A percentile compares a stretch with the other conserved stretches of the same genome.
Evolutionary conservation across 2,113 vertebrate genomes (phyloP).

Genomic region (Hystrix brachyura): DNA sequence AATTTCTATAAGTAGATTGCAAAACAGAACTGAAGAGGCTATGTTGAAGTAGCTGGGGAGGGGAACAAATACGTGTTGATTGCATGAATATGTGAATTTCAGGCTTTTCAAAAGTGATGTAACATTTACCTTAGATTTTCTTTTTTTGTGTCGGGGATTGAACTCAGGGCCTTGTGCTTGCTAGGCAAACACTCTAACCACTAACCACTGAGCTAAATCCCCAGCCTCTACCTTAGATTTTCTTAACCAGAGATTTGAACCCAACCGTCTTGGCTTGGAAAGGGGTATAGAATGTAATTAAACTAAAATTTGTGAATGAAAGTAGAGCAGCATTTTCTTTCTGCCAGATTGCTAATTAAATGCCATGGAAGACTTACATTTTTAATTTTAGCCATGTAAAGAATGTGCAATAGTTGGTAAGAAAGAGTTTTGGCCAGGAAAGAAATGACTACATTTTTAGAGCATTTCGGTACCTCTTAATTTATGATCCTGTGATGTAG

Average conservation of each 20-base stretch:
- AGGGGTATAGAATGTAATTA: constrained; percentile 77
- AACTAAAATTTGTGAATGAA: constrained; percentile 83
- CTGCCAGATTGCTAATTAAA: constrained; percentile 84
- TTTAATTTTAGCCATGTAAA: constrained; percentile 84
- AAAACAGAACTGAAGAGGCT: constrained; percentile 62
- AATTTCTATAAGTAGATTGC: constrained; percentile 66
- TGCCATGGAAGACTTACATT: constrained; percentile 78
- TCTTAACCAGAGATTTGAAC: constrained; percentile 74
- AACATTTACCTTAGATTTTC: constrained; percentile 76
- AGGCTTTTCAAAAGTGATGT: constrained; percentile 68
- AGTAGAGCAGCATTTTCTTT: constrained; percentile 79
- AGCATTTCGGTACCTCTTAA: constrained; percentile 69
- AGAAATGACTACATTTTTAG: constrained; percentile 76
- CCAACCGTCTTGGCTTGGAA: constrained; percentile 74
- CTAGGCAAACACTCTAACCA: no score
- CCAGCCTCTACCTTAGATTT: constrained; percentile 63
- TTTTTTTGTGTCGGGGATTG: neutral
- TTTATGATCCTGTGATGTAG: constrained; percentile 73
- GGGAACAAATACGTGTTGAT: neutral
- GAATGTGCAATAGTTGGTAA: constrained; percentile 80
- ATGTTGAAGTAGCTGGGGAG: neutral
- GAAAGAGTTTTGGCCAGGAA: constrained; percentile 80
- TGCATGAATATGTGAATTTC: constrained; percentile 34
- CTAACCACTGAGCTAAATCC: no score
- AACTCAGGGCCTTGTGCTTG: no score